These are phyloP conservation scores for Bhutanitis thaidina DNA, from an alignment of 2,888 invertebrate genomes.

Conservation along the genomic window DNA sequence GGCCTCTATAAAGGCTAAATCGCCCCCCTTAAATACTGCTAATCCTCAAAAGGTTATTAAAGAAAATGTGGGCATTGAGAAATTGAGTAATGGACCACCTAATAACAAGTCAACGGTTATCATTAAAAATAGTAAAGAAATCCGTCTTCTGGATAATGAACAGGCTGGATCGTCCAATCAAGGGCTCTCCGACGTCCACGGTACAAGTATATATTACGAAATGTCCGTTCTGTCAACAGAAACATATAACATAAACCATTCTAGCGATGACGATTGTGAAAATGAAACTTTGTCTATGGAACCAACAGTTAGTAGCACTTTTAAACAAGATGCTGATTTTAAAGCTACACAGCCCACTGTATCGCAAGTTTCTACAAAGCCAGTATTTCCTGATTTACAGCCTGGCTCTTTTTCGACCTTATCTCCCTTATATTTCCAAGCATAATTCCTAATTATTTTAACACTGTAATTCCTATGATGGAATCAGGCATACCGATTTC, in stretches of 20 bases:
- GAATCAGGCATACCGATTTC: conserved; percentile 31
- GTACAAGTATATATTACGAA: conserved; percentile 75
- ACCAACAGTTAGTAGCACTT: conserved; percentile 49
- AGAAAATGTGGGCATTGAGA: conserved; percentile 62
- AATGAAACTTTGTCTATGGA: conserved; percentile 50
- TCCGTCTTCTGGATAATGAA: conserved; percentile 66
- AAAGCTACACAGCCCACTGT: conserved; percentile 41
- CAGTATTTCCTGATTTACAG: conserved; percentile 25
- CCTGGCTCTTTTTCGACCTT: conserved; percentile 36
- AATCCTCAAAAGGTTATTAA: conserved; percentile 49
- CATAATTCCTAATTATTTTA: conserved; percentile 24
- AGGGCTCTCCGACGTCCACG: conserved; percentile 68
- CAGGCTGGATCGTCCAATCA: conserved; percentile 57
- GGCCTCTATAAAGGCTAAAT: conserved; percentile 51
- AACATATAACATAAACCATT: conserved; percentile 60
- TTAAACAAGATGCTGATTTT: conserved; percentile 42
- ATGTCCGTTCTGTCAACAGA: conserved; percentile 73
- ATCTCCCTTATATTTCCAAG: conserved; percentile 31
- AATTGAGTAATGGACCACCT: conserved; percentile 66
- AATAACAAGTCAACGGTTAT: conserved; percentile 68
- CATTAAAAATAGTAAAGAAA: conserved; percentile 78
- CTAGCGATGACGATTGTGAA: conserved; percentile 64
- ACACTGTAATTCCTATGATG: conserved; percentile 23
- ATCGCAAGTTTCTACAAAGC: conserved; percentile 25
- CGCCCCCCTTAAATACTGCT: conserved; percentile 45